Conservation (phyloP, 2,113 vertebrate genomes). For the Rhagologus leucostigma region DNA sequence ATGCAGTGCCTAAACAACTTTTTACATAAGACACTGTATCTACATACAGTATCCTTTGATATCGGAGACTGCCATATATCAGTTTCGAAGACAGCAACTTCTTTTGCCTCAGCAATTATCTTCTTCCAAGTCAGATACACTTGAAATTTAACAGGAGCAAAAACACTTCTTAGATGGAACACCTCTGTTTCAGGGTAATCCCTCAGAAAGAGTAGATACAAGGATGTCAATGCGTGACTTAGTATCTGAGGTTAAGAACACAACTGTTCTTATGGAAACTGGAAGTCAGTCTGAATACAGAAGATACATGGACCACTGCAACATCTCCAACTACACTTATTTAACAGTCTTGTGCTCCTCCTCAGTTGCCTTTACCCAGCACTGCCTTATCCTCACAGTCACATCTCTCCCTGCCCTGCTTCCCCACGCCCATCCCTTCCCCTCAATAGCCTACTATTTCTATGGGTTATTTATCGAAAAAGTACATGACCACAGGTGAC, state of each 20-base stretch:
- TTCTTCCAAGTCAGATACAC: not conserved
- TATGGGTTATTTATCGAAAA: not conserved
- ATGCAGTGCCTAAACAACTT: not conserved
- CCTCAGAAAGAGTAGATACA: not conserved
- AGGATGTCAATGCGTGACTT: no score
- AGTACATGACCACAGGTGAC: not conserved
- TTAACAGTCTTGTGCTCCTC: not conserved
- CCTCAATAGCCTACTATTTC: not conserved
- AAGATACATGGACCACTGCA: not conserved
- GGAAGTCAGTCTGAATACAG: not conserved
- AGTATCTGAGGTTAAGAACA: not conserved
- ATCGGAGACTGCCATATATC: accelerated
- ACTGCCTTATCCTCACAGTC: not conserved
- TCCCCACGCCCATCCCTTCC: not conserved
- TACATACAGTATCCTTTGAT: not conserved
- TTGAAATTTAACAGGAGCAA: not conserved
- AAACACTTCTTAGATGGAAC: not conserved
- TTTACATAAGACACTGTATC: not conserved
- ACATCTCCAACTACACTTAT: not conserved
- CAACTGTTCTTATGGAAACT: not conserved
- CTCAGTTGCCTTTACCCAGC: not conserved
- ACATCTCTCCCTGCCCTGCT: not conserved
- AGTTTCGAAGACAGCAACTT: not conserved
- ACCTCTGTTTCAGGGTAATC: not conserved
- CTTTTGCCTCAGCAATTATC: not conserved